These are phyloP conservation scores for Enteromius afrohamiltoni DNA, from an alignment of 2,797 vertebrate genomes.

Conservation along the genomic window DNA sequence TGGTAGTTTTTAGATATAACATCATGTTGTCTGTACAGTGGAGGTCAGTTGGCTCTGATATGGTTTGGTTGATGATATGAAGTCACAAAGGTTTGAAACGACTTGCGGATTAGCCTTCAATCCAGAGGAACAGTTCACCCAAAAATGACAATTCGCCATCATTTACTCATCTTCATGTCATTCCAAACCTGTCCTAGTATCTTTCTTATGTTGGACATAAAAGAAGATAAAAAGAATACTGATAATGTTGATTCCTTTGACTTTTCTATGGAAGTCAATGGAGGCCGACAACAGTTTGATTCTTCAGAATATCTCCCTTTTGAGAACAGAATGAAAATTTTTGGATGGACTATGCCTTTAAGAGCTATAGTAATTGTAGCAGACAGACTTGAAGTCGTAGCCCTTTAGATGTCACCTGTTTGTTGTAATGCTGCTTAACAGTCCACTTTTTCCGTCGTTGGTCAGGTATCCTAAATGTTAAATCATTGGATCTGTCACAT, in stretches of 20 bases:
- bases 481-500: conserved; percentile 37
- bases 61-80: neutral
- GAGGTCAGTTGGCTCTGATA: neutral
- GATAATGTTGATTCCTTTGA: too few relatives aligned
- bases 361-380: neutral
- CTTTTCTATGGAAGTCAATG: neutral
- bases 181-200: neutral
- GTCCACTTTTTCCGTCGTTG: neutral
- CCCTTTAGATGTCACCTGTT: neutral
- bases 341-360: neutral
- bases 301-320: neutral
- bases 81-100: neutral
- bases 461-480: conserved; percentile 29
- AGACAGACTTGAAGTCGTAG: neutral
- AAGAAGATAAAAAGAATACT: neutral
- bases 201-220: neutral
- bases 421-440: conserved; percentile 3
- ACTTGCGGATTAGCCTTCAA: neutral
- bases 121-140: neutral
- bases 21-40: neutral
- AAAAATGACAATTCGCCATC: neutral
- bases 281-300: neutral
- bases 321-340: neutral
- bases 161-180: neutral
- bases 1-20: neutral